Percentiles rank a stretch among this genome's conserved stretches.
phyloP scores from a whole-genome alignment of 2,113 vertebrate species.

The Coptodon bakossiorum region DNA sequence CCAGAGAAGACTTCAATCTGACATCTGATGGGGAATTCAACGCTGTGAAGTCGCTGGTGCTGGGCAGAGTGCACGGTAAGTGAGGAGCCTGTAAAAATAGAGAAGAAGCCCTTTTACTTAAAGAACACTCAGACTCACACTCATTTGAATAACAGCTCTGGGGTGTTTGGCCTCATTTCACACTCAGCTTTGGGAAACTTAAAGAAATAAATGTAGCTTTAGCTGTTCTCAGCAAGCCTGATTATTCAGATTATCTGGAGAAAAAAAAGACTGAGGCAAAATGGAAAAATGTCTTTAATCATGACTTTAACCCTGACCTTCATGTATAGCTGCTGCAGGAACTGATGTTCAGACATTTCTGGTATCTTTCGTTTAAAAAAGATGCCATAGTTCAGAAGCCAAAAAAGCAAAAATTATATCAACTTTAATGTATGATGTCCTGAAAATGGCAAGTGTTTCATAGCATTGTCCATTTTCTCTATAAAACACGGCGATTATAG shows the following conservation, averaged over 20 bases:
- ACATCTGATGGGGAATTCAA: constrained; percentile 47
- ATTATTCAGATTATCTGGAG: background rate
- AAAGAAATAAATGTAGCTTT: background rate
- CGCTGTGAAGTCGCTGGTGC: constrained; percentile 27
- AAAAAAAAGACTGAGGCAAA: background rate
- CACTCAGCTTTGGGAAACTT: background rate
- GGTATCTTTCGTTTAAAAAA: background rate
- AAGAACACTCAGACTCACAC: background rate
- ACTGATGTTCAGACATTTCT: background rate
- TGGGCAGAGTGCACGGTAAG: constrained; percentile 49
- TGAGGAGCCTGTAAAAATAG: background rate
- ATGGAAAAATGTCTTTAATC: background rate
- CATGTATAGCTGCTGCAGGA: background rate
- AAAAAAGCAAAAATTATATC: background rate
- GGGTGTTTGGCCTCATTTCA: background rate
- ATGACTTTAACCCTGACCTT: background rate
- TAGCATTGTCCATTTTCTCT: background rate
- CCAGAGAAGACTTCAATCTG: constrained; percentile 55
- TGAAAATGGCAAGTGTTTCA: background rate
- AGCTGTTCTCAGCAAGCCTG: background rate
- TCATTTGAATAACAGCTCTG: background rate
- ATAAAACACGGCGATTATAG: background rate
- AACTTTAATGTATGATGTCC: background rate
- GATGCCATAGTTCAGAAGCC: background rate
- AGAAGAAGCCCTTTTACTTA: background rate